These are phyloP conservation scores for Galerucella calmariensis DNA, from an alignment of 2,888 invertebrate species.

Conservation along the genomic window DNA sequence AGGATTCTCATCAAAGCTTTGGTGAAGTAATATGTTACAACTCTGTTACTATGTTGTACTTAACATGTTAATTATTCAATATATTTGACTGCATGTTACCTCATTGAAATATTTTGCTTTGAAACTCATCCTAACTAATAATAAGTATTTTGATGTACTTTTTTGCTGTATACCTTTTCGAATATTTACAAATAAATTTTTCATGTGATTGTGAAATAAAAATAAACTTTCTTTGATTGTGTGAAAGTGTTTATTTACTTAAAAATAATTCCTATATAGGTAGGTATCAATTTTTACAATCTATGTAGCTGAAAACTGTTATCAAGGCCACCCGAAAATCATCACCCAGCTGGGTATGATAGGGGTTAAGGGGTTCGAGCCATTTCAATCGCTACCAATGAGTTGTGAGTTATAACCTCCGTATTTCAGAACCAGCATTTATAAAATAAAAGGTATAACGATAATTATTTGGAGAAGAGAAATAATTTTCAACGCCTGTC, in stretches of 20 bases:
- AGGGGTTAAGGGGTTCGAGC: too few relatives aligned
- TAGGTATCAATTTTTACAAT: background rate
- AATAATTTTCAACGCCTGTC: too few relatives aligned
- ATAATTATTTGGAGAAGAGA: too few relatives aligned
- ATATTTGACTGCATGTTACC: constrained; percentile 21
- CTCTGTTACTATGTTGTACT: constrained; percentile 1
- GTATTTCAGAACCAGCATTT: too few relatives aligned
- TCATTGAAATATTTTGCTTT: constrained; percentile 8
- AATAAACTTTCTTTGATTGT: background rate
- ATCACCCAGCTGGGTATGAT: too few relatives aligned
- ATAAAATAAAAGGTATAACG: too few relatives aligned
- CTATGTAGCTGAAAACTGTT: too few relatives aligned
- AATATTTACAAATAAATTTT: constrained; percentile 16
- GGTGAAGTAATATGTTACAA: constrained; percentile 45
- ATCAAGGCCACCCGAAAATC: too few relatives aligned
- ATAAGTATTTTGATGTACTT: constrained; percentile 10
- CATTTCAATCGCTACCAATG: too few relatives aligned
- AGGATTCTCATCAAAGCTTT: constrained; percentile 56
- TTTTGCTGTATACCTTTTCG: constrained; percentile 10
- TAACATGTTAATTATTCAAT: constrained; percentile 3
- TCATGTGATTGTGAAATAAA: background rate
- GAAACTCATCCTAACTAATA: background rate
- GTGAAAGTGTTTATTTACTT: background rate
- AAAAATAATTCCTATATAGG: too few relatives aligned
- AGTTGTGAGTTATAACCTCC: too few relatives aligned